Conservation (phyloP, 2,888 invertebrate genomes). For the Erebia epiphron region DNA sequence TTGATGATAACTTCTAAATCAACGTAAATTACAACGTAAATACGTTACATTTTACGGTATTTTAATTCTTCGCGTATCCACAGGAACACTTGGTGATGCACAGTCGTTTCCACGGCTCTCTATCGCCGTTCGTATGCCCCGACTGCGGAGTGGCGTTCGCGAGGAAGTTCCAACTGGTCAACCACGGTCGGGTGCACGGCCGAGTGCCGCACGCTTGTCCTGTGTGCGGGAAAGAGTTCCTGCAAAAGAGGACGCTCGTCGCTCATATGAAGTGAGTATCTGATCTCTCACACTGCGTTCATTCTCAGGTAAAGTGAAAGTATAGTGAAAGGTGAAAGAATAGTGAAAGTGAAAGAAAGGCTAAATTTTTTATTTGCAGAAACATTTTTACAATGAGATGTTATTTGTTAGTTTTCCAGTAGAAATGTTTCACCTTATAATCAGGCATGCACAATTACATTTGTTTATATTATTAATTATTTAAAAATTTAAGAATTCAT, state of each 20-base stretch:
- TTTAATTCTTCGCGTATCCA: background rate
- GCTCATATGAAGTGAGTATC: conserved; percentile 90
- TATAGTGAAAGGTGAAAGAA: too few relatives aligned
- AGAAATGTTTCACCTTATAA: too few relatives aligned
- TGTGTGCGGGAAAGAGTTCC: conserved; percentile 92
- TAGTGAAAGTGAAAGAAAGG: background rate
- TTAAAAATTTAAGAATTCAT: too few relatives aligned
- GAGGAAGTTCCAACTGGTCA: conserved; percentile 92
- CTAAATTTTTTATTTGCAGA: too few relatives aligned
- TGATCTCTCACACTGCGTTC: conserved; percentile 43
- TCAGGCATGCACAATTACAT: too few relatives aligned
- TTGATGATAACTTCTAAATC: too few relatives aligned
- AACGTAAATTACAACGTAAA: too few relatives aligned
- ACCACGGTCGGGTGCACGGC: conserved; percentile 92
- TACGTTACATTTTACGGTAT: too few relatives aligned
- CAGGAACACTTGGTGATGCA: conserved; percentile 90
- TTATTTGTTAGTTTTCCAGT: too few relatives aligned
- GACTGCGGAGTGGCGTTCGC: conserved; percentile 94
- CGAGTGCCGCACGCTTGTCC: conserved; percentile 91
- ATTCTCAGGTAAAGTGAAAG: background rate
- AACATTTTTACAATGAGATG: too few relatives aligned
- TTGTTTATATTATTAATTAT: too few relatives aligned
- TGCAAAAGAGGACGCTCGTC: conserved; percentile 91
- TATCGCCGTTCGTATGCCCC: conserved; percentile 96
- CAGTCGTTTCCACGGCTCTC: conserved; percentile 96